Conservation (phyloP, 2,113 vertebrate species). For the Ariopsis seemanni region DNA sequence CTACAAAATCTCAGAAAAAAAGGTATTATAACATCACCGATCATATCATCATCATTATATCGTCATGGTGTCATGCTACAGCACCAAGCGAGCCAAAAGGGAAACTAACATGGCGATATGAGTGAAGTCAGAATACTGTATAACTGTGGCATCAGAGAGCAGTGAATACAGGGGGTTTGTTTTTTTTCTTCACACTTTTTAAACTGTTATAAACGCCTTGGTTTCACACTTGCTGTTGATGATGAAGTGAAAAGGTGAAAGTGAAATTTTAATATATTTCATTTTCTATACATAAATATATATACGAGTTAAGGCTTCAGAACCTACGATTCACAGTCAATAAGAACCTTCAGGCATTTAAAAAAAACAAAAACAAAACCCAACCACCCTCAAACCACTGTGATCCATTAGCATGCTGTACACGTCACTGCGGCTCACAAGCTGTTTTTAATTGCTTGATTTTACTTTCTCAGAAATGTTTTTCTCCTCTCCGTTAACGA, state of each 20-base stretch:
- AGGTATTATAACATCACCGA: background rate
- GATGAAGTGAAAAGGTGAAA: background rate
- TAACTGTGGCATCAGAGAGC: background rate
- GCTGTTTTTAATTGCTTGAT: constrained; percentile 4
- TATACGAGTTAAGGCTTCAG: background rate
- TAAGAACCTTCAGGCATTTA: background rate
- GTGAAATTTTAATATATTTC: background rate
- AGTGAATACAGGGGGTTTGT: background rate
- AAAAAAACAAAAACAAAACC: background rate
- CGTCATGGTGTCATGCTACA: background rate
- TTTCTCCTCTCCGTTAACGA: background rate
- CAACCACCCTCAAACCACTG: background rate
- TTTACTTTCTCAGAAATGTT: background rate
- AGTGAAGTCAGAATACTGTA: background rate
- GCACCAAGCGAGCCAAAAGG: background rate
- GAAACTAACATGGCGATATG: background rate
- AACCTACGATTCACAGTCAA: background rate
- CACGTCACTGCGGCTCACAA: background rate
- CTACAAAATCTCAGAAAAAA: background rate
- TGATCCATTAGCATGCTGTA: background rate
- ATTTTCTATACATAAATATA: background rate
- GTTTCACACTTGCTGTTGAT: background rate
- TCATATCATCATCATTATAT: background rate
- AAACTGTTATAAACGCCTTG: background rate
- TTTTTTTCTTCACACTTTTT: background rate